Conservation (phyloP, 2,888 invertebrate species). For the Prionchulus punctatus region DNA sequence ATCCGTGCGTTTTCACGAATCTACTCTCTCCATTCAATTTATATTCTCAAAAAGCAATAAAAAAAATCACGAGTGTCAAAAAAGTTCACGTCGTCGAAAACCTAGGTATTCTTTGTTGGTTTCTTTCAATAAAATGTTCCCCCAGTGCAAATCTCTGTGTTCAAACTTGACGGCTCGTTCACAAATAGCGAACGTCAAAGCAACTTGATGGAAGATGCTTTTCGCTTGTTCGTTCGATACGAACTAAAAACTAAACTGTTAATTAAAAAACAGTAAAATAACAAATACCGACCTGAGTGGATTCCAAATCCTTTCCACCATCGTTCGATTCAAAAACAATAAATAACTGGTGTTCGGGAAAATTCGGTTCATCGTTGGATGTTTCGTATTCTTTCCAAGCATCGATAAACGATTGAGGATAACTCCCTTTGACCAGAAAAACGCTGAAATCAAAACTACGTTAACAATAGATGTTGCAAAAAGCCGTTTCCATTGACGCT, state of each 20-base stretch:
- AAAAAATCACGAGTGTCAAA: too few species aligned
- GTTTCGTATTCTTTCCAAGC: slow-evolving; percentile 59
- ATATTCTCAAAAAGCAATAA: slow-evolving; percentile 35
- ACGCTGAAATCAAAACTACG: slow-evolving; percentile 30
- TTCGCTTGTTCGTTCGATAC: slow-evolving; percentile 11
- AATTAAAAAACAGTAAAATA: too few species aligned
- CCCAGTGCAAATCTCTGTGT: slow-evolving; percentile 89
- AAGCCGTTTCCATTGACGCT: slow-evolving; percentile 13
- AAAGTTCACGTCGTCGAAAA: too few species aligned
- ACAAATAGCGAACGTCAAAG: slow-evolving; percentile 67
- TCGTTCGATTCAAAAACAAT: slow-evolving; percentile 65
- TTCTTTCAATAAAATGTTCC: slow-evolving; percentile 61
- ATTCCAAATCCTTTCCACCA: slow-evolving; percentile 69
- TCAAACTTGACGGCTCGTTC: slow-evolving; percentile 72
- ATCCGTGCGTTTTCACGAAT: slow-evolving; percentile 29
- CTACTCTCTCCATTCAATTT: slow-evolving; percentile 37
- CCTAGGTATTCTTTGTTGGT: too few species aligned
- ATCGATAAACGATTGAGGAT: slow-evolving; percentile 56
- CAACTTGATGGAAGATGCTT: slow-evolving; percentile 55
- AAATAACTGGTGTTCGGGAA: slow-evolving; percentile 56
- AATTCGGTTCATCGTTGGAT: slow-evolving; percentile 42
- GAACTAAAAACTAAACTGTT: neutral
- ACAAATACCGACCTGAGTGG: slow-evolving; percentile 42
- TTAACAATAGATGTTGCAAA: neutral
- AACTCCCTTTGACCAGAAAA: slow-evolving; percentile 57